phyloP scores from a whole-genome alignment of 2,888 invertebrate genomes.

The Junonia oenone region DNA sequence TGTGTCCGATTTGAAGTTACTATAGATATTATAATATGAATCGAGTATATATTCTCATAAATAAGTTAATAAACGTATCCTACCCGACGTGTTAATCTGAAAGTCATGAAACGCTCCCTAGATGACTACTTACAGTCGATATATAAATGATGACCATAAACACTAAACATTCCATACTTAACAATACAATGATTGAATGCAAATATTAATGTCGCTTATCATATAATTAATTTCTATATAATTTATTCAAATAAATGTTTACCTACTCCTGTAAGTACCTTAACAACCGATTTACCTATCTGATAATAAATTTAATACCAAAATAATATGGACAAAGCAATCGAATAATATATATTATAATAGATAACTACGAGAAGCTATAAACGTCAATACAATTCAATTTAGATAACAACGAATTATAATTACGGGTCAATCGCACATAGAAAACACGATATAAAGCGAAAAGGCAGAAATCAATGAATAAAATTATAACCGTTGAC shows the following conservation, averaged over 20 bases:
- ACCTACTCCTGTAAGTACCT: slow-evolving; percentile 49
- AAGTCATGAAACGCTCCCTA: slow-evolving; percentile 36
- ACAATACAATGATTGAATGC: slow-evolving; percentile 38
- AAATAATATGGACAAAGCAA: slow-evolving; percentile 23
- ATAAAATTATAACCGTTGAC: not conserved
- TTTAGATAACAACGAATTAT: slow-evolving; percentile 19
- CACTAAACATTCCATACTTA: slow-evolving; percentile 26
- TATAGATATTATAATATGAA: slow-evolving; percentile 9
- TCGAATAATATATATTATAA: slow-evolving; percentile 18
- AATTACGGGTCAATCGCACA: slow-evolving; percentile 19
- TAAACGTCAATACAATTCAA: slow-evolving; percentile 16
- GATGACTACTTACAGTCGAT: slow-evolving; percentile 24
- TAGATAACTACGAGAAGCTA: slow-evolving; percentile 24
- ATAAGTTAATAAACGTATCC: slow-evolving; percentile 18
- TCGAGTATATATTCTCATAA: slow-evolving; percentile 23
- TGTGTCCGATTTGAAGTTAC: slow-evolving; percentile 14
- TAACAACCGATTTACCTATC: slow-evolving; percentile 27
- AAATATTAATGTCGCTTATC: slow-evolving; percentile 24
- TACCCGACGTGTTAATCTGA: slow-evolving; percentile 22
- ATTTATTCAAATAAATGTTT: slow-evolving; percentile 42
- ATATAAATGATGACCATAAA: slow-evolving; percentile 8
- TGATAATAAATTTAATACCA: slow-evolving; percentile 15
- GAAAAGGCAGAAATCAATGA: slow-evolving; percentile 19
- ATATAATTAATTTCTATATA: slow-evolving; percentile 35
- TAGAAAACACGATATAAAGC: slow-evolving; percentile 44